A percentile compares a stretch with the other conserved stretches of the same genome.
phyloP scores from a whole-genome alignment of 2,797 vertebrate genomes.

The Heterohyrax brucei region DNA sequence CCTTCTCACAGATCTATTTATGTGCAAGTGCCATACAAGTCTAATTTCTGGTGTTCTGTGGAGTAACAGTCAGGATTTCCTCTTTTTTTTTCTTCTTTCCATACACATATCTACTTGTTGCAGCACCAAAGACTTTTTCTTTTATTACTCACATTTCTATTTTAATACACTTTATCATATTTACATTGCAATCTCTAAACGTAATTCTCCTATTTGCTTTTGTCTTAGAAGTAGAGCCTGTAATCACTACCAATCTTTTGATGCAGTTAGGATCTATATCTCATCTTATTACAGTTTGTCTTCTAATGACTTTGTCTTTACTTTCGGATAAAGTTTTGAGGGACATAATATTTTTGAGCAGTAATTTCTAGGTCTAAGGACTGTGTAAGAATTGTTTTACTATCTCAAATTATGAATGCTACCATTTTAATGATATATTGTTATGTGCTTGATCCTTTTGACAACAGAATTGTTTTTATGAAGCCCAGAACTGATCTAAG shows the following conservation, averaged over 20 bases:
- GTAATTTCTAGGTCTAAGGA: background rate
- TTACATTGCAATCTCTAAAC: background rate
- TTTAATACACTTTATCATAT: background rate
- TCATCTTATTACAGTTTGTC: background rate
- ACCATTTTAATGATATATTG: background rate
- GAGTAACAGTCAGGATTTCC: background rate
- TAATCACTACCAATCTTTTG: background rate
- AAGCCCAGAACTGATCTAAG: background rate
- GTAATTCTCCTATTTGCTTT: background rate
- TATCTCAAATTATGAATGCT: background rate
- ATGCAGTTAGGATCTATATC: background rate
- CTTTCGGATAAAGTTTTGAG: background rate
- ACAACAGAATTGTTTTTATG: background rate
- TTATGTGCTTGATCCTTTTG: background rate
- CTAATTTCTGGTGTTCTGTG: background rate
- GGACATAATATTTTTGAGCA: background rate
- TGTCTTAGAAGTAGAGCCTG: background rate
- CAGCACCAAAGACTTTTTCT: background rate
- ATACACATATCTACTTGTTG: background rate
- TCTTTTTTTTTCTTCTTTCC: background rate
- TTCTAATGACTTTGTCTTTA: background rate
- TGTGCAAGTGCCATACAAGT: background rate
- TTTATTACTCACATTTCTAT: background rate
- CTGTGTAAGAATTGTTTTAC: background rate
- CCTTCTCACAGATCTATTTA: background rate